Evolutionary conservation across 1,140 invertebrate genomes (phyloP), one percentile per base, ranked within the genome.

Genomic region (Drosophila varians): DNA sequence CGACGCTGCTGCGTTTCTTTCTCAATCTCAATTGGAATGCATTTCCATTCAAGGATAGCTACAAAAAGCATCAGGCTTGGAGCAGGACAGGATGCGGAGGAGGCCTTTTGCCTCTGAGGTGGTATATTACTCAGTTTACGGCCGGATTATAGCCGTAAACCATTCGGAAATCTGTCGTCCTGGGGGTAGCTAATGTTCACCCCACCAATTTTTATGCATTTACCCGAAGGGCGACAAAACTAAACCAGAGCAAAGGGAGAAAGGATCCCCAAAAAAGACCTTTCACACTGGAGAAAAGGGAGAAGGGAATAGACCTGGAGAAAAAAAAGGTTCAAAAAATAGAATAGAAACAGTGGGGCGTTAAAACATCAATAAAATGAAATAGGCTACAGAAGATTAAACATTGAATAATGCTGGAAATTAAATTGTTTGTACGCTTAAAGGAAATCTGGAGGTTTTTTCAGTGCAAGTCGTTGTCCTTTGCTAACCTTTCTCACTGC

Each of bases 11-110:
- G 52, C 47, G 34, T 56, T 74, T 42, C 58, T 49, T 36, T 49
- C 36, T 57, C 38, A 64, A 56, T 61, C 38, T 66, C 58, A 65
- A 70, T 76, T 65, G 47, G 23, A 66, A 49, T 80, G 77, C 77
- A 74, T 54, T 55, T 36, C 34, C 34, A 42, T 31, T 54, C 73
- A 83, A 84, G 79, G 79, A 72, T 79, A 78, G 62, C 16, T 51
- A 28, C 52, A 42, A 36, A 28, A 21, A 28, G 23, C 18, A 40
- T 14, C 11, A 55, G 31, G 12, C 43, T 14, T 23, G 21, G 3
- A 45, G 56, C 5, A 26, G 47, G 21, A 21, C 7, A 11, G 60
- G 14, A 42, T 42, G 14, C 38, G 5, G 6, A 18, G 38, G 14
- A 51, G 62, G 62, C 62, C 36, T 42, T 47, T 23, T 47, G 54